Conservation (phyloP, 2,888 invertebrate genomes). For the Leptothorax acervorum region DNA sequence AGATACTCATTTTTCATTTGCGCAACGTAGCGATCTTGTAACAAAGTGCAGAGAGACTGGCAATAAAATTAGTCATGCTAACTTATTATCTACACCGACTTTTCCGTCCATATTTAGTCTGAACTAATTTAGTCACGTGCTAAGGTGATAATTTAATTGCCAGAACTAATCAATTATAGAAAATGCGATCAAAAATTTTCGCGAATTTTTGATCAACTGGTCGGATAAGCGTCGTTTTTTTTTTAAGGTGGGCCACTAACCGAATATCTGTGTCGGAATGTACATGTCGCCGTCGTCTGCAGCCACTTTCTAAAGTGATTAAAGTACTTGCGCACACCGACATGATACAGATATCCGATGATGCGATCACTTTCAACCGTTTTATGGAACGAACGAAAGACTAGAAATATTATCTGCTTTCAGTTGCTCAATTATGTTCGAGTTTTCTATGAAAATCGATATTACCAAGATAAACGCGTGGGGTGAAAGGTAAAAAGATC, state of each 20-base stretch:
- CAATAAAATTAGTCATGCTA: background rate
- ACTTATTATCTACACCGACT: slow-evolving; percentile 13
- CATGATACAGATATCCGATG: slow-evolving; percentile 64
- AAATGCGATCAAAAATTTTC: background rate
- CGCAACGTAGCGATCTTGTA: slow-evolving; percentile 31
- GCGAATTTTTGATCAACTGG: background rate
- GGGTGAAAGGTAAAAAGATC: slow-evolving; percentile 25
- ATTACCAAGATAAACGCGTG: background rate
- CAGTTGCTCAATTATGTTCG: background rate
- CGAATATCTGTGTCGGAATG: slow-evolving; percentile 50
- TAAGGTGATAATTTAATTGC: slow-evolving; percentile 10
- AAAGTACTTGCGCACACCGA: slow-evolving; percentile 74
- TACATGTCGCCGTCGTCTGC: slow-evolving; percentile 27
- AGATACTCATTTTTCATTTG: slow-evolving; percentile 30
- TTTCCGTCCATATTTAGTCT: background rate
- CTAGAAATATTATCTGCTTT: background rate
- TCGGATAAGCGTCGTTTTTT: slow-evolving; percentile 12
- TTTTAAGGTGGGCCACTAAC: slow-evolving; percentile 58
- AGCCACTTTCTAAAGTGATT: slow-evolving; percentile 82
- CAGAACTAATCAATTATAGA: background rate
- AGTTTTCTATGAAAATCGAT: background rate
- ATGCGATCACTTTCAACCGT: slow-evolving; percentile 49
- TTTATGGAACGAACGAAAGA: slow-evolving; percentile 26
- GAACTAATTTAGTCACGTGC: background rate
- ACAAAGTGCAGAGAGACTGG: slow-evolving; percentile 17